phyloP scores from a whole-genome alignment of 2,113 vertebrate species.

The Dendropsophus ebraccatus region DNA sequence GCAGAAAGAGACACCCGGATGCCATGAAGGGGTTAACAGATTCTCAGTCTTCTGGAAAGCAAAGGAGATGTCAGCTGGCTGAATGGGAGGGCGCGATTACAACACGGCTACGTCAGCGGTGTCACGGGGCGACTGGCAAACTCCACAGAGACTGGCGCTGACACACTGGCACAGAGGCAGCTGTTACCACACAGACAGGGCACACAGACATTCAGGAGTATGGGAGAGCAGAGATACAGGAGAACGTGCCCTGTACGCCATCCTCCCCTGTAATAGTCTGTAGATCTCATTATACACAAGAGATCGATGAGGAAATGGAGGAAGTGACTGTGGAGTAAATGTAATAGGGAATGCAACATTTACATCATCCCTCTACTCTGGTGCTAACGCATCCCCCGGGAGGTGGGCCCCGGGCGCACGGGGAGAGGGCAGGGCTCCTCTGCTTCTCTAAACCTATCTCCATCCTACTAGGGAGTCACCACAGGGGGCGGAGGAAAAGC shows the following conservation, averaged over 20 bases:
- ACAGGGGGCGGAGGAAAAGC: no score
- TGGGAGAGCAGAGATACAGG: background rate
- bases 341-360: background rate
- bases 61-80: background rate
- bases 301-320: background rate
- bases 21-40: background rate
- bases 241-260: no score
- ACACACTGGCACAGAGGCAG: background rate
- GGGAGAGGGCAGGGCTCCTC: no score
- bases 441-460: no score
- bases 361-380: background rate
- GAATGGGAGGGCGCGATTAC: background rate
- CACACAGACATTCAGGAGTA: background rate
- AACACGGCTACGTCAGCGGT: background rate
- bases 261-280: no score
- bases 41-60: background rate
- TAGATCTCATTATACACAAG: no score
- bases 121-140: background rate
- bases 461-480: no score
- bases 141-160: constrained; percentile 10
- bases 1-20: no score
- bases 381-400: background rate
- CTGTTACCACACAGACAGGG: background rate
- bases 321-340: background rate
- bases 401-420: no score